Evolutionary conservation across 35 echinoderm and acorn worm species (phyloP).

Genomic region (Holothuria glaberrima): DNA sequence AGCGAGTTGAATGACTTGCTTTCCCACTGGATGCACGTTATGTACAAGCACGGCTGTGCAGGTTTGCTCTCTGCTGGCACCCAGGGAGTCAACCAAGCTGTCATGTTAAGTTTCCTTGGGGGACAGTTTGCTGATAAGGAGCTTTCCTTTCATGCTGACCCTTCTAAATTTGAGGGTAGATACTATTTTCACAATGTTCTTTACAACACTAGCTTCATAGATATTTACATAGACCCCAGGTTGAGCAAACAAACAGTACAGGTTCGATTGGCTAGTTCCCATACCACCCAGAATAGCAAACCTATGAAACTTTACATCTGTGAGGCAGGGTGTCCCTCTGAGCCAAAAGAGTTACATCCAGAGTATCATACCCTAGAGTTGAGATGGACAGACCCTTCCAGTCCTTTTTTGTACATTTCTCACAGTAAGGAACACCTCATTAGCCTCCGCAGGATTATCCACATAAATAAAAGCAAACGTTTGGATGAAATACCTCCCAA

Average conservation of each 20-base stretch:
- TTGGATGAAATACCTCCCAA: constrained; percentile 70
- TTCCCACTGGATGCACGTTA: constrained; percentile 87
- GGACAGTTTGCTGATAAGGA: constrained; percentile 91
- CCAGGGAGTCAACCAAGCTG: constrained; percentile 82
- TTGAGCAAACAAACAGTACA: constrained; percentile 70
- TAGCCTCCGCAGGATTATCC: constrained; percentile 78
- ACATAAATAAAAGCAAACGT: constrained; percentile 75
- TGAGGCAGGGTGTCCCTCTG: constrained; percentile 77
- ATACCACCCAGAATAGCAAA: constrained; percentile 46
- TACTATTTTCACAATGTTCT: constrained; percentile 81
- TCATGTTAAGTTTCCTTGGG: constrained; percentile 89
- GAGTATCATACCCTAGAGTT: constrained; percentile 63
- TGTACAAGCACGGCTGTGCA: constrained; percentile 92
- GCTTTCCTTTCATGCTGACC: constrained; percentile 94
- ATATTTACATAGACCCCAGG: constrained; percentile 71
- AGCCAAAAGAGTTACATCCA: constrained; percentile 55
- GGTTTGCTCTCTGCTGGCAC: constrained; percentile 71
- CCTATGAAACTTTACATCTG: constrained; percentile 77
- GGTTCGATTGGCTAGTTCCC: constrained; percentile 58
- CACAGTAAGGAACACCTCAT: constrained; percentile 84
- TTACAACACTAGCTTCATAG: constrained; percentile 76
- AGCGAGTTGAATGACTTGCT: constrained; percentile 75
- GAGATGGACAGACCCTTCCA: constrained; percentile 91
- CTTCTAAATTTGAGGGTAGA: constrained; percentile 69
- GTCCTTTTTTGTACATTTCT: constrained; percentile 91